Percentiles rank a stretch among this genome's conserved stretches.
phyloP scores from a whole-genome alignment of 92 coral and sea anemone species.

The Meandrina meandrites region DNA sequence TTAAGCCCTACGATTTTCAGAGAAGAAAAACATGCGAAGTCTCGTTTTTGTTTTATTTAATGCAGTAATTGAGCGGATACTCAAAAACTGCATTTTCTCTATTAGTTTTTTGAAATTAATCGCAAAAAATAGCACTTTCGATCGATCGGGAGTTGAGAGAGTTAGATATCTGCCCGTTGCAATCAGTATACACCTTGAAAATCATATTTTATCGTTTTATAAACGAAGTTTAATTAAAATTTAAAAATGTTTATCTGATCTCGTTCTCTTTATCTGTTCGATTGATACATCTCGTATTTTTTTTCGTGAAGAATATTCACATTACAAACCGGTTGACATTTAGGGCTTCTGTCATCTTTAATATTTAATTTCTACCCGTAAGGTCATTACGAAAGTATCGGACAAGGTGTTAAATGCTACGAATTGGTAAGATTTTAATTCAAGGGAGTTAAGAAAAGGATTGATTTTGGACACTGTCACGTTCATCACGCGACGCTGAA shows the following conservation, averaged over 20 bases:
- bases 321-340: neutral
- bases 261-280: neutral
- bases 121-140: neutral
- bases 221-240: neutral
- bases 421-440: neutral
- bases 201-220: neutral
- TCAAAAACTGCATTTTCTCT: neutral
- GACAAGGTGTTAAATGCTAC: neutral
- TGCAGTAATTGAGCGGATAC: neutral
- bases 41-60: neutral
- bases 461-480: neutral
- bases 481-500: constrained; percentile 37
- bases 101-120: neutral
- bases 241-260: neutral
- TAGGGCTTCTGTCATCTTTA: neutral
- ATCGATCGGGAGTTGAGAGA: neutral
- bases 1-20: neutral
- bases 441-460: neutral
- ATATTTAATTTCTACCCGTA: neutral
- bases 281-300: neutral
- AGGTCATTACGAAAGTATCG: neutral
- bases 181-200: neutral
- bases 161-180: neutral
- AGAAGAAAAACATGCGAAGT: neutral
- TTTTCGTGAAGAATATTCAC: neutral